These are phyloP conservation scores for Volucella bombylans DNA, from an alignment of 2,888 invertebrate genomes.

Conservation along the genomic window DNA sequence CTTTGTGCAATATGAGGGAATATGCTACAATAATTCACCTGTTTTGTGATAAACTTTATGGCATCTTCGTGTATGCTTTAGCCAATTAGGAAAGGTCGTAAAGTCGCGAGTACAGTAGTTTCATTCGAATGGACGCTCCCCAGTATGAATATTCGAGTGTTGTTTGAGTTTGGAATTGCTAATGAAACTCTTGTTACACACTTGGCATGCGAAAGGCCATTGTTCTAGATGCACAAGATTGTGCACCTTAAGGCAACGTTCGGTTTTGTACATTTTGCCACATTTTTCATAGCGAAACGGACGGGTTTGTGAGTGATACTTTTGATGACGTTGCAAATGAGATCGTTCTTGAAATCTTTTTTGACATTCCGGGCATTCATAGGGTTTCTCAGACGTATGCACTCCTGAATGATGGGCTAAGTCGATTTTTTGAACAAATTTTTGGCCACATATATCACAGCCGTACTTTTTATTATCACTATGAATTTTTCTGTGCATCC, in stretches of 20 bases:
- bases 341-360: slow-evolving; percentile 82
- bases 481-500: slow-evolving; percentile 82
- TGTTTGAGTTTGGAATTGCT: slow-evolving; percentile 85
- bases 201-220: slow-evolving; percentile 84
- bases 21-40: slow-evolving; percentile 81
- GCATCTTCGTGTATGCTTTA: slow-evolving; percentile 84
- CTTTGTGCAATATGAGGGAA: slow-evolving; percentile 81
- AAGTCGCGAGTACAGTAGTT: slow-evolving; percentile 85
- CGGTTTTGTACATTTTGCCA: slow-evolving; percentile 84
- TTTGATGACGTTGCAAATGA: slow-evolving; percentile 82
- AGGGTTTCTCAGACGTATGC: slow-evolving; percentile 81
- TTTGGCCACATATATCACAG: slow-evolving; percentile 82
- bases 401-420: slow-evolving; percentile 82
- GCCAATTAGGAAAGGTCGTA: slow-evolving; percentile 85
- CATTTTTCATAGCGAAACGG: slow-evolving; percentile 82
- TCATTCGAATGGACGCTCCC: slow-evolving; percentile 84
- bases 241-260: slow-evolving; percentile 84
- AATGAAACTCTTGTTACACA: slow-evolving; percentile 85
- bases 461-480: slow-evolving; percentile 82
- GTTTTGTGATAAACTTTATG: slow-evolving; percentile 84
- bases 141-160: slow-evolving; percentile 85
- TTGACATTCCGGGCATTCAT: slow-evolving; percentile 81
- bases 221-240: slow-evolving; percentile 84
- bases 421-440: slow-evolving; percentile 83
- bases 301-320: slow-evolving; percentile 81